Percentiles rank a stretch among this genome's conserved stretches.
phyloP scores from a whole-genome alignment of 2,888 invertebrate species.

The Ormyrus thymus region DNA sequence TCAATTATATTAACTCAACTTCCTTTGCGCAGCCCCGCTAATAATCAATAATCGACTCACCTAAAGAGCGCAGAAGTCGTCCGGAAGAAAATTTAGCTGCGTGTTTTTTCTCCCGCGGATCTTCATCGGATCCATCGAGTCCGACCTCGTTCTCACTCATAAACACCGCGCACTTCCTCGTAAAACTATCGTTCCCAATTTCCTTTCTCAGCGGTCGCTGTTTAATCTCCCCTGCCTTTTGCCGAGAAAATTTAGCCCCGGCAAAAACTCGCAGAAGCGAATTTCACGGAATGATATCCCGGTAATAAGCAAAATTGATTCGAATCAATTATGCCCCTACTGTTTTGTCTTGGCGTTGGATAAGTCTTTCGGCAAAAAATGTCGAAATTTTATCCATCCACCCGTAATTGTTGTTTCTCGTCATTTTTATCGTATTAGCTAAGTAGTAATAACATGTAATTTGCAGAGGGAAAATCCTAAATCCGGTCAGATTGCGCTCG shows the following conservation, averaged over 20 bases:
- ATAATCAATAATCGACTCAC: constrained; percentile 11
- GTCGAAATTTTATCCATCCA: no score
- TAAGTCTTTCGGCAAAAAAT: no score
- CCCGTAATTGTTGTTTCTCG: no score
- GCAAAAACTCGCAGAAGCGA: no score
- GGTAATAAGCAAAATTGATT: no score
- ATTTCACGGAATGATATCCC: no score
- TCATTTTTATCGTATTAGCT: no score
- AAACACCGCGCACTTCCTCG: constrained; percentile 46
- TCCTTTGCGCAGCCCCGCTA: not conserved
- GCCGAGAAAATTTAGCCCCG: no score
- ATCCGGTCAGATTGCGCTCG: not conserved
- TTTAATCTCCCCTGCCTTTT: constrained; percentile 10
- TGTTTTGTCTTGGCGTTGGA: no score
- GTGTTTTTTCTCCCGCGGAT: not conserved
- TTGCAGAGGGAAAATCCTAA: not conserved
- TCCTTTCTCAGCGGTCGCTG: constrained; percentile 34
- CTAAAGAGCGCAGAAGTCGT: not conserved
- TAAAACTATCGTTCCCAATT: constrained; percentile 50
- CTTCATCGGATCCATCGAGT: constrained; percentile 8
- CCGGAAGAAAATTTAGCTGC: not conserved
- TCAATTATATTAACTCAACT: constrained; percentile 15
- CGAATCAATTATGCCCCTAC: no score
- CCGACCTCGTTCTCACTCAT: constrained; percentile 59
- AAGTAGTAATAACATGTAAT: not conserved